Base-by-base conservation (phyloP, 2,113 vertebrate genomes). In the Salvelinus namaycush region DNA sequence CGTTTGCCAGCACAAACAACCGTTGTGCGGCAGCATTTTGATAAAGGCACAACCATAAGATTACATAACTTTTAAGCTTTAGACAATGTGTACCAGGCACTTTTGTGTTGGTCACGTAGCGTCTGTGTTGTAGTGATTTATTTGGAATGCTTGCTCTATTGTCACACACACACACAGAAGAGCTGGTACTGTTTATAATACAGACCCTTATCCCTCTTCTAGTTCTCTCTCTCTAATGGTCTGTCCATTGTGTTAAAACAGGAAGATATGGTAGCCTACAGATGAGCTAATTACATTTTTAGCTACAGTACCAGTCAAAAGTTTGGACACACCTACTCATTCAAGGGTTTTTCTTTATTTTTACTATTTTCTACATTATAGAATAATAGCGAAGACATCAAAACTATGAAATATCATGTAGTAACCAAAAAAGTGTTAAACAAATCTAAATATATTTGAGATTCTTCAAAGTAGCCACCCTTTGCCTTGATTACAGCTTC, bases 1-100 rank as follows among this genome's bases (percentile, higher is more conserved):
- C 1, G 18, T 57, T 57, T 57, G 18, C n/a, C 59, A 24, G 59
- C 7, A 1, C n/a, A 24, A 9, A 22, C 18, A 62, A 22, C n/a
- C 0, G 2, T 16, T 9, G n/a, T 24, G 59, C 4, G 59, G n/a
- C 8, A 16, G 59, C n/a, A 1, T 60, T 62, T 24, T 7, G 59
- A 64, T n/a, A 59, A 31, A 72, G 27, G 13, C 70, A 29, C 68
- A 13, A 9, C 44, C 8, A 7, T 51, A 13, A 59, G 59, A 77
- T 88, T 84, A 86, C 86, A 76, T 87, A 87, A 89, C 75, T 31
- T 76, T 31, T 34, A 72, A 44, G 57, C 74, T 12, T 12, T 18
- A 6, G 65, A 67, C 9, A 29, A 57, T 18, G 27, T 72, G 26
- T 67, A 29, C 12, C 11, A 18, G 51, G 82, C 82, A 82, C 69